Conservation (phyloP, 2,888 invertebrate species). For the Plagodis dolabraria region DNA sequence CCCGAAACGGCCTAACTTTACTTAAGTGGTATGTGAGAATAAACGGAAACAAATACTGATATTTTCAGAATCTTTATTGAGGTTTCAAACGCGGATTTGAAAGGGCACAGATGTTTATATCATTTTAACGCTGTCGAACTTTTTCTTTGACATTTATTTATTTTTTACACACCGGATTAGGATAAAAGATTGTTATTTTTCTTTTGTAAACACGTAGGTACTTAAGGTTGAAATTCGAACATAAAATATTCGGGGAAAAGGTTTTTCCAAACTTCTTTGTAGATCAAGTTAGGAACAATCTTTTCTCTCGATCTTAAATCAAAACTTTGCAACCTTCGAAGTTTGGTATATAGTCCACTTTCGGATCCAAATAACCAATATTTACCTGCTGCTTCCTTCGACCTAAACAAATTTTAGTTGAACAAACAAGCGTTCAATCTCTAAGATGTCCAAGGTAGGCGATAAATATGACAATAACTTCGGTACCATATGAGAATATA, state of each 20-base stretch:
- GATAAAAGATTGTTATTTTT: background rate
- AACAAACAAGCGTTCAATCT: conserved; percentile 28
- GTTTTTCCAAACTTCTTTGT: conserved; percentile 10
- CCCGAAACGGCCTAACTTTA: conserved; percentile 30
- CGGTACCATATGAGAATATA: conserved; percentile 41
- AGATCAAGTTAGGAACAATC: conserved; percentile 16
- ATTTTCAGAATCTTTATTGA: conserved; percentile 37
- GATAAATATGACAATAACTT: conserved; percentile 38
- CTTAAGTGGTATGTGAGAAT: conserved; percentile 39
- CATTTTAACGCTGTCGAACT: conserved; percentile 5
- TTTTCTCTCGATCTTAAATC: conserved; percentile 16
- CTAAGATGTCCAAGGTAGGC: conserved; percentile 31
- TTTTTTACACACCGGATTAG: too few relatives aligned
- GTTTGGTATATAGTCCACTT: conserved; percentile 17
- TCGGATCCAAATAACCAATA: conserved; percentile 19
- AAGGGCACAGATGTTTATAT: conserved; percentile 34
- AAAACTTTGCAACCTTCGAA: conserved; percentile 21
- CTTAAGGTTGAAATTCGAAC: conserved; percentile 1
- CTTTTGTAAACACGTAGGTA: background rate
- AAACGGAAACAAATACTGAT: conserved; percentile 30
- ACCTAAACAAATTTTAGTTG: conserved; percentile 23
- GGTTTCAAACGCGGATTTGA: conserved; percentile 35
- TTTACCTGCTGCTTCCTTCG: conserved; percentile 20
- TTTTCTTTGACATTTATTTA: too few relatives aligned
- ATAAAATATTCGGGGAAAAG: background rate